Evolutionary conservation across 2,888 invertebrate species (phyloP).

Genomic region (Argynnis bischoffii): DNA sequence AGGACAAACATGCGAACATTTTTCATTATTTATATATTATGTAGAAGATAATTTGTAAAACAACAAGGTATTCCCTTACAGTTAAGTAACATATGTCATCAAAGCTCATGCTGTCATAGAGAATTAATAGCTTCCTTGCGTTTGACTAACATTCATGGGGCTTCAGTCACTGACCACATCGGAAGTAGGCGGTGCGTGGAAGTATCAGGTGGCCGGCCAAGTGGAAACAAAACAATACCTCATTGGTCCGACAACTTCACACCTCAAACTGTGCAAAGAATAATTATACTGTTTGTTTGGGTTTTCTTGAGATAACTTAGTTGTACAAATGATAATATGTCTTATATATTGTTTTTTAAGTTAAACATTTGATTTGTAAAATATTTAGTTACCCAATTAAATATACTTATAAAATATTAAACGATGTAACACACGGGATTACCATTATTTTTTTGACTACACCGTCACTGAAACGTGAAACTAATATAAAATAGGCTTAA

Average conservation of each 20-base stretch:
- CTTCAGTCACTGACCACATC: slow-evolving; percentile 52
- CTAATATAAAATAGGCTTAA: too few relatives aligned
- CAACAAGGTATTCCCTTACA: neutral
- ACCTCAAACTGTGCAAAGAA: slow-evolving; percentile 17
- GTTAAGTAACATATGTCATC: slow-evolving; percentile 8
- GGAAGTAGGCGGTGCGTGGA: slow-evolving; percentile 70
- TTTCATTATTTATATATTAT: too few relatives aligned
- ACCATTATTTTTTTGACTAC: too few relatives aligned
- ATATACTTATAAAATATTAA: too few relatives aligned
- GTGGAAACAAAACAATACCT: slow-evolving; percentile 63
- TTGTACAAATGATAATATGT: neutral
- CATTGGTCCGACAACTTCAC: slow-evolving; percentile 33
- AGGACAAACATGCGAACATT: too few relatives aligned
- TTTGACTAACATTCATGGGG: slow-evolving; percentile 17
- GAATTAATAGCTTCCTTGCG: slow-evolving; percentile 8
- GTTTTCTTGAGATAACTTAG: neutral
- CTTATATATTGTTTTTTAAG: too few relatives aligned
- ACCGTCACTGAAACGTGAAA: too few relatives aligned
- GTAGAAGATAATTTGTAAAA: neutral
- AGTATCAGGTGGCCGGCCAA: slow-evolving; percentile 69
- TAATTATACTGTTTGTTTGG: neutral
- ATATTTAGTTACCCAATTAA: too few relatives aligned
- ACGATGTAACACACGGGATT: too few relatives aligned
- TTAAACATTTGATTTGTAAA: too few relatives aligned
- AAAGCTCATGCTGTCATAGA: slow-evolving; percentile 9